Evolutionary conservation across 2,113 vertebrate genomes (phyloP).

Genomic region (Tragulus kanchil): DNA sequence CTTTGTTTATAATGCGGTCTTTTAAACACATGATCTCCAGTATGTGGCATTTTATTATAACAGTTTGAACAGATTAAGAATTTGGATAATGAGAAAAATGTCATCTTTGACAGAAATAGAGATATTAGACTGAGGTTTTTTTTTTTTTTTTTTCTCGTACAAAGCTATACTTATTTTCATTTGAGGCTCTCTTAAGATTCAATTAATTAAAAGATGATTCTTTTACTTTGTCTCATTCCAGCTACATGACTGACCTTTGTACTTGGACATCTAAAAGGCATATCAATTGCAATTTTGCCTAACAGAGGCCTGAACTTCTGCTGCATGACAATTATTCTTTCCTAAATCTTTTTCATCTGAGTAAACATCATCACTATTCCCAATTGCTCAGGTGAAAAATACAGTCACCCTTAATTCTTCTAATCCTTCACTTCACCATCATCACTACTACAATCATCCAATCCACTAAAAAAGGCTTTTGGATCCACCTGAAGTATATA

Average conservation of each 20-base stretch:
- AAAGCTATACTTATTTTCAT: neutral
- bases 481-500: neutral
- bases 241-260: neutral
- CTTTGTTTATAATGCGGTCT: too few species aligned
- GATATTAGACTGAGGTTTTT: neutral
- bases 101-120: neutral
- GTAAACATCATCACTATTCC: neutral
- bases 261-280: neutral
- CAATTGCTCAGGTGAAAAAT: neutral
- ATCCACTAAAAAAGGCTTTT: neutral
- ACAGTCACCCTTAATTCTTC: neutral
- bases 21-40: too few species aligned
- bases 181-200: neutral
- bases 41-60: neutral
- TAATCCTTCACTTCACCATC: neutral
- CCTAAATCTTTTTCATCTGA: neutral
- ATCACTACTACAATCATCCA: neutral
- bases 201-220: conserved; percentile 19
- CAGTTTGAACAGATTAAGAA: neutral
- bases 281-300: neutral
- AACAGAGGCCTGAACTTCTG: neutral
- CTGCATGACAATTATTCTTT: neutral
- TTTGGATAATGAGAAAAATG: neutral
- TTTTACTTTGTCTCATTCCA: neutral
- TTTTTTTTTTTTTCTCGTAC: neutral